Evolutionary conservation across 2,113 vertebrate genomes (phyloP).

Genomic region (Phrynosoma platyrhinos): DNA sequence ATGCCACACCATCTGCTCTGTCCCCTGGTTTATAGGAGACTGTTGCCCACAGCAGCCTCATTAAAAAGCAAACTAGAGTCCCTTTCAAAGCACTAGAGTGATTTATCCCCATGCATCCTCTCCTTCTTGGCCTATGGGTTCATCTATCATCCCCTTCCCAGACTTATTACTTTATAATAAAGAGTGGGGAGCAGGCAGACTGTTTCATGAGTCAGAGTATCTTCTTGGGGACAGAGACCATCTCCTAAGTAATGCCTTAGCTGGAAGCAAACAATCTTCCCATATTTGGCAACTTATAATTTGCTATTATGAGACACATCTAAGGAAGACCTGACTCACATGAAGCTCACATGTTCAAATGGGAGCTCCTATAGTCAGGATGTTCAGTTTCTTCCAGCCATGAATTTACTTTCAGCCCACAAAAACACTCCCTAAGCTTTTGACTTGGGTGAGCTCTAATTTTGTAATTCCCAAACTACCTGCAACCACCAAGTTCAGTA

Average conservation of each 20-base stretch:
- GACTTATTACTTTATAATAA: neutral
- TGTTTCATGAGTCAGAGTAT: neutral
- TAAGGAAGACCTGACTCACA: neutral
- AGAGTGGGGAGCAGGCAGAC: neutral
- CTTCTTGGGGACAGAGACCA: neutral
- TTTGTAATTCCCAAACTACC: neutral
- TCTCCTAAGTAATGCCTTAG: neutral
- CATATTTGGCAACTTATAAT: neutral
- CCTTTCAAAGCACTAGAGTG: neutral
- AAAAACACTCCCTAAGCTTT: neutral
- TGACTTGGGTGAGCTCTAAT: neutral
- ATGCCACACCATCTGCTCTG: slow-evolving; percentile 5
- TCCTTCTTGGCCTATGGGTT: neutral
- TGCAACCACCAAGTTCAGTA: neutral
- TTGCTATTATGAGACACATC: neutral
- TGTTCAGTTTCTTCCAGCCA: neutral
- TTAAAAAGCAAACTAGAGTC: neutral
- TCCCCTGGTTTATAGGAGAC: neutral
- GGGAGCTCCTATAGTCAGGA: neutral
- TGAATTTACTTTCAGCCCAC: neutral
- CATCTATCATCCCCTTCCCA: slow-evolving; percentile 13
- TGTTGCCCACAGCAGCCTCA: neutral
- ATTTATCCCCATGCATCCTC: neutral
- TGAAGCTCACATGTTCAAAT: neutral
- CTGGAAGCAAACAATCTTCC: neutral